phyloP scores from a whole-genome alignment of 2,888 invertebrate genomes.

The Drosophila monieri region DNA sequence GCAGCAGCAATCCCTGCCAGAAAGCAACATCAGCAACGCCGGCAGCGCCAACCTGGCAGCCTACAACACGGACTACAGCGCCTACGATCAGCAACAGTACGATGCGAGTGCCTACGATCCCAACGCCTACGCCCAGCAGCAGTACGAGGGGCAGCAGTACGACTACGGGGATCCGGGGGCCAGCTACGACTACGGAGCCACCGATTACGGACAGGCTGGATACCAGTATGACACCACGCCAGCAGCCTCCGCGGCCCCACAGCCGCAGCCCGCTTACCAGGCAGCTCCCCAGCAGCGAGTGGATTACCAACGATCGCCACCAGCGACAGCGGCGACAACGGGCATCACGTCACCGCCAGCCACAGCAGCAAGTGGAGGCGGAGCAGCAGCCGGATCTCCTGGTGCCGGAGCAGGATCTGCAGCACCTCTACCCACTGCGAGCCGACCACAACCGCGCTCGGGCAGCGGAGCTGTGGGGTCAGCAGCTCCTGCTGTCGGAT shows the following conservation, averaged over 20 bases:
- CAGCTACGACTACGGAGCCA: constrained; percentile 68
- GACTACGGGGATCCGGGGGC: constrained; percentile 61
- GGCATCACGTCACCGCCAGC: constrained; percentile 58
- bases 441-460: constrained; percentile 83
- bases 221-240: constrained; percentile 77
- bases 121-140: constrained; percentile 73
- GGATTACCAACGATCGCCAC: constrained; percentile 61
- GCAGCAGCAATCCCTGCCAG: constrained; percentile 46
- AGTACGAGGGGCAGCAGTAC: constrained; percentile 73
- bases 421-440: constrained; percentile 59
- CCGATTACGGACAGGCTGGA: constrained; percentile 73
- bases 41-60: constrained; percentile 66
- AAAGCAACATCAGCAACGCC: constrained; percentile 57
- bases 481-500: constrained; percentile 76
- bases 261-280: constrained; percentile 45
- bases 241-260: constrained; percentile 53
- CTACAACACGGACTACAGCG: constrained; percentile 80
- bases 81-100: constrained; percentile 82
- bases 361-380: constrained; percentile 44
- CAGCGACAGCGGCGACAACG: constrained; percentile 53
- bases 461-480: constrained; percentile 83
- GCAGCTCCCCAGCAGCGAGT: constrained; percentile 39
- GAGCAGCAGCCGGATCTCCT: constrained; percentile 41
- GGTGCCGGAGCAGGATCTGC: constrained; percentile 30
- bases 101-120: constrained; percentile 78